Evolutionary conservation across 2,113 vertebrate species (phyloP), one percentile per base, ranked within the genome.

Genomic region (Perca flavescens): DNA sequence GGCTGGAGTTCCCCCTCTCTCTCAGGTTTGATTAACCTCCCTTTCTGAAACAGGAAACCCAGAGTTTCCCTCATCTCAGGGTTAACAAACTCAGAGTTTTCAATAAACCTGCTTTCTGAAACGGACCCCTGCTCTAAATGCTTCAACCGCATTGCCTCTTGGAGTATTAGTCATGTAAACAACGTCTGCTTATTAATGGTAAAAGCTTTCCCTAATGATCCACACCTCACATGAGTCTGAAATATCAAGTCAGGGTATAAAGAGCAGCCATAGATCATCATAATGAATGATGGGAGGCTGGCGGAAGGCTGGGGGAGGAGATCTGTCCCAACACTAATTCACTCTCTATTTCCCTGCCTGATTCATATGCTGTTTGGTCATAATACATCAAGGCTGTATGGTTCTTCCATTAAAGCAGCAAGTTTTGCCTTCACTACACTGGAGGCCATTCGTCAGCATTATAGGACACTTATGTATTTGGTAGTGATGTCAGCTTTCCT

Each of bases 171-270:
- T 94, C 90, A 92, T 93, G 92, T 92, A 94, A 95, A 94, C 90
- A 91, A 88, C 86, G 77, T 87, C 86, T 84, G 88, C 79, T 94
- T 94, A 93, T 93, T 93, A 94, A 94, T 94, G 92, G 89, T 88
- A 89, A 94, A 94, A 93, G 91, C 91, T 94, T 90, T 91, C 89
- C 84, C 92, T 94, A 94, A 94, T 95, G 93, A 94, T 88, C 89
- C 91, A 91, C 82, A 91, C 87, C 92, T 92, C 90, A 81, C 92
- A 92, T 90, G 91, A 90, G 91, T 88, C 90, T 93, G 92, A 94
- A 94, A 92, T 94, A 92, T 92, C 92, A 93, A 91, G 91, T 90
- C 92, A 87, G 91, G 88, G 65, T 69, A 89, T 92, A 93, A 93
- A 93, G 89, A 93, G 90, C 89, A 90, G 82, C 76, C 73, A 91